phyloP scores from a whole-genome alignment of 1,140 invertebrate species.

The Antheraea pernyi region DNA sequence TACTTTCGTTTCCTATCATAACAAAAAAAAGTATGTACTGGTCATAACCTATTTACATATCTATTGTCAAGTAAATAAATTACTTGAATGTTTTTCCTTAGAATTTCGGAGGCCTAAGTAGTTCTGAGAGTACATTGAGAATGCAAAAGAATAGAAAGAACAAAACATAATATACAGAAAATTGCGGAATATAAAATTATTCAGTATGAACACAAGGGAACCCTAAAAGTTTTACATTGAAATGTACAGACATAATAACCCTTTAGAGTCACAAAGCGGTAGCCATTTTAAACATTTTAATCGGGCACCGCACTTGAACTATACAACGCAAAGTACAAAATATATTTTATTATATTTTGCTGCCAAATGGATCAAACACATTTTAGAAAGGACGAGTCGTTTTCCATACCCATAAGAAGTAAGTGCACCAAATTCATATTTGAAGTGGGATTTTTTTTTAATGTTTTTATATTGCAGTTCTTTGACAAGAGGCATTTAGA shows the following conservation, averaged over 20 bases:
- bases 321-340: neutral
- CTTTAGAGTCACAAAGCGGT: no score
- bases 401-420: slow-evolving; percentile 36
- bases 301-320: neutral
- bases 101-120: neutral
- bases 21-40: no score
- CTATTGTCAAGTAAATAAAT: no score
- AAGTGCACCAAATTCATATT: slow-evolving; percentile 12
- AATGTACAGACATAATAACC: neutral
- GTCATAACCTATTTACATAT: no score
- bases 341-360: no score
- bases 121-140: neutral
- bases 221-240: neutral
- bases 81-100: neutral
- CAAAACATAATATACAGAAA: neutral
- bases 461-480: no score
- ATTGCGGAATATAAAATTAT: neutral
- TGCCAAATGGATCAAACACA: slow-evolving; percentile 24
- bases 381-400: slow-evolving; percentile 17
- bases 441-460: no score
- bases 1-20: no score
- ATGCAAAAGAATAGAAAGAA: neutral
- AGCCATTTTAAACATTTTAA: no score
- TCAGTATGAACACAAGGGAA: neutral
- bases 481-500: neutral